A percentile compares a stretch with the other conserved stretches of the same genome.
Evolutionary conservation across 2,888 invertebrate genomes (phyloP).

Genomic region (Apamea epomidion): DNA sequence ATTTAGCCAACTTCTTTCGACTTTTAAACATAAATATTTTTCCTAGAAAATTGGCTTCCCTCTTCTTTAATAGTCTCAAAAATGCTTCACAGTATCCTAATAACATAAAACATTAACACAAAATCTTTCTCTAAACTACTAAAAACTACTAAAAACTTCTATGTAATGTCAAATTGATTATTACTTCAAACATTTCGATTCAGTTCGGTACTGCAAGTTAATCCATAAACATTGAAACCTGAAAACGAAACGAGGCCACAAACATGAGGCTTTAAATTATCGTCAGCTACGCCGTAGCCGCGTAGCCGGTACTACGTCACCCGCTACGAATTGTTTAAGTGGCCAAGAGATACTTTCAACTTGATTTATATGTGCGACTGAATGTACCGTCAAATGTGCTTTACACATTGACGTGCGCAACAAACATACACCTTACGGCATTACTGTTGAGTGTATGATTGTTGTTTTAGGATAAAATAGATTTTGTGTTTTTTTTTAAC

Average conservation of each 20-base stretch:
- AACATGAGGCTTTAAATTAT: conserved; percentile 22
- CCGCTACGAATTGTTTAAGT: conserved; percentile 46
- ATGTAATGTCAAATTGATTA: not conserved
- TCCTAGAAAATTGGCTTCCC: not conserved
- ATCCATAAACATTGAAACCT: conserved; percentile 7
- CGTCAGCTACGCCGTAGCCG: conserved; percentile 57
- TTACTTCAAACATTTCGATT: not conserved
- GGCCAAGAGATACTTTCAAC: conserved; percentile 30
- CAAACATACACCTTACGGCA: conserved; percentile 3
- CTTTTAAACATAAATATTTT: not conserved
- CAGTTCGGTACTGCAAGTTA: not conserved
- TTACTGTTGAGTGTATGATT: not conserved
- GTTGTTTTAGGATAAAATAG: not conserved
- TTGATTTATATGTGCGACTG: conserved; percentile 32
- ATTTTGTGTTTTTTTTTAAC: not conserved
- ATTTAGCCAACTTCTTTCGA: not conserved
- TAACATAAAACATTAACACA: not conserved
- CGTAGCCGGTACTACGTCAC: conserved; percentile 45
- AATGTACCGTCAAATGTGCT: conserved; percentile 5
- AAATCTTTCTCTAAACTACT: not conserved
- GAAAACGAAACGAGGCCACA: conserved; percentile 22
- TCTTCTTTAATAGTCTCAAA: not conserved
- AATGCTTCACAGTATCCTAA: not conserved
- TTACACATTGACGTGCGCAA: not conserved
- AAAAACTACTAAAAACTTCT: too few relatives aligned